Base-by-base conservation (phyloP, 2,888 invertebrate genomes). In the Drosophila koepferae region DNA sequence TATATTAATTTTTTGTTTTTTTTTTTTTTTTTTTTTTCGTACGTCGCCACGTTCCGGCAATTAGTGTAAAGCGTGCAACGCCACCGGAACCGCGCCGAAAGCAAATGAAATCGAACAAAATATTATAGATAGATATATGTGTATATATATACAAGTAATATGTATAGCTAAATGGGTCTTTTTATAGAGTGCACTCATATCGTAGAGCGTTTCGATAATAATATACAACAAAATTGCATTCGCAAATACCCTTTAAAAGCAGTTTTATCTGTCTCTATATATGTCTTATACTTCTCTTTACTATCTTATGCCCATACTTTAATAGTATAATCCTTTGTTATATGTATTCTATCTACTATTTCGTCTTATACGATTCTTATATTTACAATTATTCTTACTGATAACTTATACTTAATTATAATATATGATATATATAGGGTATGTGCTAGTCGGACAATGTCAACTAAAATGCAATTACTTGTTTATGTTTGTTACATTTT, bases 1-100 rank as follows among this genome's bases (percentile, higher is more conserved):
- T 41, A n/a, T n/a, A n/a, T n/a, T n/a, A n/a, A n/a, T n/a, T n/a
- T n/a, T n/a, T n/a, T n/a, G n/a, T n/a, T n/a, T n/a, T n/a, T n/a
- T n/a, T n/a, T 55, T 18, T 49, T 54, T 23, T 18, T 8, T 43
- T 69, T 43, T 36, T 23, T 41, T 54, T 41, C 16, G 76, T 53
- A 36, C 20, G 46, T 38, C 41, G 58, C 63, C 78, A 81, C 78
- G 74, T 73, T 81, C 59, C 31, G 65, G 58, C 63, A 41, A 74
- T 81, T 77, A 66, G 31, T 44, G 53, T 54, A 44, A 67, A 66
- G 54, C 66, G 81, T 69, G 58, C 74, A 77, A 73, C 49, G 74
- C 40, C 81, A 78, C 77, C 77, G 77, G 78, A 81, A 78, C 68
- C 63, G 62, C 60, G 48, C 10, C 41, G 23, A 61, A 14, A 8